Evolutionary conservation across 2,113 vertebrate species (phyloP), one percentile per base, ranked within the genome.

Genomic region (Panthera tigris): DNA sequence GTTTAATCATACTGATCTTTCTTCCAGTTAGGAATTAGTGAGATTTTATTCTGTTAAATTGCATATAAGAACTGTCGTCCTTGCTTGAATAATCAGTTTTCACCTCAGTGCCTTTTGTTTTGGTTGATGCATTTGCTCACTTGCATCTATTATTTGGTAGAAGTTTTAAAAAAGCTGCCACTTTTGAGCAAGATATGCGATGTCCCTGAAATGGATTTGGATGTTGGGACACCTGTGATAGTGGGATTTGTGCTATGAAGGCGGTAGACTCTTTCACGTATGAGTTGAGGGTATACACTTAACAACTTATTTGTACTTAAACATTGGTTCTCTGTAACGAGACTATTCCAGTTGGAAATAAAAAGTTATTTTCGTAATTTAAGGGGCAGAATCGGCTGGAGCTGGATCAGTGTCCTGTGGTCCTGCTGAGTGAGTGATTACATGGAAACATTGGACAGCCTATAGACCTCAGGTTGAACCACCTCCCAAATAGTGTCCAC

Each of bases 11-110:
- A 71, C 12, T 12, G 5, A 50, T 69, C 63, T 95, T 61, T 87
- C 36, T 96, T 84, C 69, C 33, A 81, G 41, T 92, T 84, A 95
- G 55, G 25, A 39, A 76, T 90, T 68, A 88, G 69, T 94, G 65
- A 78, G 55, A 63, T 81, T 94, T 92, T 89, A 66, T 79, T 95
- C 55, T 80, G 19, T 96, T 96, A 94, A 78, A 63, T 48, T 92
- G 29, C 79, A 66, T 57, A 57, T 76, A 96, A 85, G 41, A 14
- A 66, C 27, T 31, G 9, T 31, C 92, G 57, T 84, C 61, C 33
- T 96, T 79, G 33, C 57, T 90, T 81, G 73, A 71, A 90, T 95
- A 73, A 80, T 95, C 68, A 48, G 14, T 57, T 89, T 93, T 91
- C 45, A 74, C 55, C 69, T 78, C 36, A 21, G 5, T 57, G 76